These are phyloP conservation scores for Mellilla xanthometata DNA, from an alignment of 2,888 invertebrate species.

Conservation along the genomic window DNA sequence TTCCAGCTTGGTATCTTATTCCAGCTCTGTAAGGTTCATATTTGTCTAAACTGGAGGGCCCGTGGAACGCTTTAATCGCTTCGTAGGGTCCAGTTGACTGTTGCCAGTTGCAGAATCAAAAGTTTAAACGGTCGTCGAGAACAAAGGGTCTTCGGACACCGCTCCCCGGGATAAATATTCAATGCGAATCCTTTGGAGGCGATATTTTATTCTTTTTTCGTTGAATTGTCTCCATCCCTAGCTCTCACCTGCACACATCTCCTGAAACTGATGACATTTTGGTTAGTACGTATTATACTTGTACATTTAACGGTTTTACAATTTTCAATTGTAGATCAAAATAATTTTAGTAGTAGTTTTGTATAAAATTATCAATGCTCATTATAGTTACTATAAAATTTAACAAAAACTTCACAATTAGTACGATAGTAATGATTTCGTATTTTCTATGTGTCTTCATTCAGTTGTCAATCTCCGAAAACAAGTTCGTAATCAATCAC, in stretches of 20 bases:
- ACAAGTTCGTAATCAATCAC: constrained; percentile 81
- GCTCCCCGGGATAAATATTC: constrained; percentile 78
- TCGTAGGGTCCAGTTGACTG: constrained; percentile 78
- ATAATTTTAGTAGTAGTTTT: too few relatives aligned
- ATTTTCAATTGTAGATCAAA: too few relatives aligned
- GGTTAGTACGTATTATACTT: constrained; percentile 32
- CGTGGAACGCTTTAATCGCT: constrained; percentile 54
- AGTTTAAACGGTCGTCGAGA: constrained; percentile 80
- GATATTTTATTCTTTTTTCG: constrained; percentile 77
- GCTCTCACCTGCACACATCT: constrained; percentile 71
- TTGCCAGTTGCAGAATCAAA: constrained; percentile 82
- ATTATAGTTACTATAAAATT: constrained; percentile 24
- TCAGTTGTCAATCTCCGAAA: constrained; percentile 67
- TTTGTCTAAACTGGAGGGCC: constrained; percentile 20
- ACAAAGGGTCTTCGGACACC: constrained; percentile 77
- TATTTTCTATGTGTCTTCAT: constrained; percentile 35
- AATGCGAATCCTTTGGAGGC: constrained; percentile 80
- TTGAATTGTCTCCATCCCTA: constrained; percentile 57
- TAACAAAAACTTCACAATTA: constrained; percentile 33
- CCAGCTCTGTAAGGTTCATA: constrained; percentile 31
- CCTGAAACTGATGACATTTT: constrained; percentile 52
- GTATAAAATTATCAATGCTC: not conserved
- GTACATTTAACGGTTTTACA: too few relatives aligned
- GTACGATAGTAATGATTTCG: constrained; percentile 23
- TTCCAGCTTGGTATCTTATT: constrained; percentile 31